phyloP scores from a whole-genome alignment of 2,888 invertebrate genomes.

The Teleiodes luculella region DNA sequence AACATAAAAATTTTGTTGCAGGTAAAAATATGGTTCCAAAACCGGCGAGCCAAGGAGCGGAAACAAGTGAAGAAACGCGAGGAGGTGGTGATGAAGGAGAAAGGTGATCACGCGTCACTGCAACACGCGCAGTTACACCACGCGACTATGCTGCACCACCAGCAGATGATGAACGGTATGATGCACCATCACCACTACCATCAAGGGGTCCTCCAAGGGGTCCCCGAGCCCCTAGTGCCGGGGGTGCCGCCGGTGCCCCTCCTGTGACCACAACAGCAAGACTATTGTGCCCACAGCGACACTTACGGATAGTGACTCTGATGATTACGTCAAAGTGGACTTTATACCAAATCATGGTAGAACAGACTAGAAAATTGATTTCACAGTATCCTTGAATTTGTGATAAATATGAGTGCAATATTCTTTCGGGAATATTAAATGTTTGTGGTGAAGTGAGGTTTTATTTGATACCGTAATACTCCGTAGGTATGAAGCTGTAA shows the following conservation, averaged over 20 bases:
- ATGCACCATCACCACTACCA: constrained; percentile 75
- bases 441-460: background rate
- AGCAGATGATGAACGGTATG: constrained; percentile 77
- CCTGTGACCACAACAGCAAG: constrained; percentile 69
- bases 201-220: constrained; percentile 72
- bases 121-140: constrained; percentile 75
- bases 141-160: constrained; percentile 74
- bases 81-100: constrained; percentile 82
- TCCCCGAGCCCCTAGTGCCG: constrained; percentile 71
- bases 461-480: constrained; percentile 34
- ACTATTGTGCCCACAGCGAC: constrained; percentile 53
- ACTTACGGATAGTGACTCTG: constrained; percentile 37
- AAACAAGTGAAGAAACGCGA: constrained; percentile 92
- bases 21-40: constrained; percentile 94
- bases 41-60: constrained; percentile 94
- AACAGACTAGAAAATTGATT: background rate
- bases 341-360: constrained; percentile 14
- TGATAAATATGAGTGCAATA: constrained; percentile 66
- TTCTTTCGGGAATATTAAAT: constrained; percentile 42
- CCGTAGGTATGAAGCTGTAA: constrained; percentile 37
- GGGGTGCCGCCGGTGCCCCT: constrained; percentile 69
- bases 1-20: constrained; percentile 28
- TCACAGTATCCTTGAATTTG: constrained; percentile 35
- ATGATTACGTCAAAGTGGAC: constrained; percentile 21
- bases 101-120: constrained; percentile 72